Evolutionary conservation across 2,888 invertebrate genomes (phyloP), one percentile per base, ranked within the genome.

Genomic region (Euproctis similis): DNA sequence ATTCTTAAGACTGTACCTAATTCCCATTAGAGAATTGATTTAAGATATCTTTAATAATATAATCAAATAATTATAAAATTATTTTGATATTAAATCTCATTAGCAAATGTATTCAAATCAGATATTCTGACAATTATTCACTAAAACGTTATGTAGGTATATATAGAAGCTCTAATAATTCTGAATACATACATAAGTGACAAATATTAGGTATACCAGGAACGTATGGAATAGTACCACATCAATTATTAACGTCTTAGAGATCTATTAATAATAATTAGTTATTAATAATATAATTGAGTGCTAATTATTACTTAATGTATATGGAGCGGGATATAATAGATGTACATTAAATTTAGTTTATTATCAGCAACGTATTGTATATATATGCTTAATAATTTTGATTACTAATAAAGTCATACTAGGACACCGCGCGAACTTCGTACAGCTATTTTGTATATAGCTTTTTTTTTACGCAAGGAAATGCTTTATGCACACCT

Each of bases 201-300:
- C 46, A 46, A 37, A 36, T 40, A 42, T 49, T 44, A 43, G 46
- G 55, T 67, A 68, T 68, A 59, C 65, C 64, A 44, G 47, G 43
- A 53, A 56, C 57, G 59, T 54, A 61, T 63, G 53, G 61, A 44
- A n/a, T n/a, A n/a, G 46, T 65, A 49, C 58, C 51, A 52, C 52
- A 56, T 62, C 62, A 70, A 69, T 71, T 71, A 66, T 56, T 32
- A 44, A 54, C 53, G 58, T 59, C 59, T 59, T 46, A 33, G 48
- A 44, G 35, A 30, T 45, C 30, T 36, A 50, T 55, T 47, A 49
- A 55, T 54, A n/a, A n/a, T n/a, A n/a, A n/a, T n/a, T n/a, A n/a
- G 34, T 41, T 40, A 47, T 51, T 59, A 54, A 55, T 55, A 53
- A 49, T 57, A 51, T 53, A 60, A 61, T 60, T 54, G 42, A 52